phyloP scores from a whole-genome alignment of 2,113 vertebrate genomes.

The Polyodon spathula region DNA sequence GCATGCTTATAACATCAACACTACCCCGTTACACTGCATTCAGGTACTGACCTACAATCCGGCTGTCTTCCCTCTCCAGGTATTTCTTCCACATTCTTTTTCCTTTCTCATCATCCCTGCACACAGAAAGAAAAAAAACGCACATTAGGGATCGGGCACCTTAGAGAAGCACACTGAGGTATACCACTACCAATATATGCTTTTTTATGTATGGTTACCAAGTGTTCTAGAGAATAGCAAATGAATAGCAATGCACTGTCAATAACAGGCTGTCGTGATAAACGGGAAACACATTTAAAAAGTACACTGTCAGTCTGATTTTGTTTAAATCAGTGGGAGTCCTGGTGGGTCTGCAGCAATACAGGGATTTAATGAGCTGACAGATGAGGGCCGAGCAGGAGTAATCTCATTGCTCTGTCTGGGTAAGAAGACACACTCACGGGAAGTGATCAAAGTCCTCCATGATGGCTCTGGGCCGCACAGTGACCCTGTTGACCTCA shows the following conservation, averaged over 20 bases:
- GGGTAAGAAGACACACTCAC: conserved; percentile 53
- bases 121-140: conserved; percentile 11
- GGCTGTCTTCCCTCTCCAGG: conserved; percentile 85
- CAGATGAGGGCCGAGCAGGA: too few species aligned
- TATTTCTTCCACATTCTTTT: conserved; percentile 89
- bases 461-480: conserved; percentile 44
- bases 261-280: too few species aligned
- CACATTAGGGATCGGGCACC: background rate
- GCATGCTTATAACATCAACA: too few species aligned
- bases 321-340: too few species aligned
- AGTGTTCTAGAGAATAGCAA: too few species aligned
- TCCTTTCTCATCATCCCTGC: conserved; percentile 84
- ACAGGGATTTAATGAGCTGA: too few species aligned
- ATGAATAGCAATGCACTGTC: too few species aligned
- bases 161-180: background rate
- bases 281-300: too few species aligned
- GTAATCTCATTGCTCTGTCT: background rate
- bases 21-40: conserved; percentile 2
- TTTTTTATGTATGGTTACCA: too few species aligned
- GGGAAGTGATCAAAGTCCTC: conserved; percentile 79
- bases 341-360: too few species aligned
- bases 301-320: too few species aligned
- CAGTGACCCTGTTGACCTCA: conserved; percentile 78
- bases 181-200: too few species aligned
- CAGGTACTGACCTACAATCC: conserved; percentile 74